Base-by-base conservation (phyloP, 2,797 vertebrate species). In the Hoplostethus atlanticus region DNA sequence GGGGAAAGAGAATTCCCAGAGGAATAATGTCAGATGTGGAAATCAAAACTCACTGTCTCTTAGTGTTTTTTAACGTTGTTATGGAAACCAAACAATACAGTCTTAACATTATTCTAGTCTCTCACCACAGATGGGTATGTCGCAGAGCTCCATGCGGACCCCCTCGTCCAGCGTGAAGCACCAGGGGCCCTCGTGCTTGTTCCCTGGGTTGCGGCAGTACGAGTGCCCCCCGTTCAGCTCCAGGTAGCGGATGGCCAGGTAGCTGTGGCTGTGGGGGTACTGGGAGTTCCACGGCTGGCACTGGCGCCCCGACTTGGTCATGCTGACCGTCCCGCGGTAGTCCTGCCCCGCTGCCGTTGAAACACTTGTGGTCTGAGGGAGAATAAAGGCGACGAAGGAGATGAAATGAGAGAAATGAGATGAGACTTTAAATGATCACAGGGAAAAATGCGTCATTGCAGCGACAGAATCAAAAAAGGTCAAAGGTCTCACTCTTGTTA, bases 221-320 rank as follows among this genome's bases (percentile, higher is more conserved):
- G 98, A 98, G 88, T 99, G 98, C 0, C 98, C 98, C 0, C 98
- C 98, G 0, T 97, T 99, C 55, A 99, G 95, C 91, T 99, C 98
- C 0, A 93, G 92, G 87, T 97, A 99, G 55, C 96, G 94, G 55
- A 97, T 66, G 0, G 97, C 97, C 0, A 96, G 95, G 91, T 95
- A 99, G 73, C 93, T 95, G 93, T 99, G 98, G 1, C 94, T 97
- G 92, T 99, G 98, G 0, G 98, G 98, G 73, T 99, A 98, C 93
- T 99, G 98, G 0, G 98, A 99, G 90, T 98, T 99, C 98, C 98
- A 99, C 0, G 98, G 98, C 92, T 99, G 98, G 93, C 98, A 99
- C 93, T 99, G 98, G 1, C 95, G 96, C 1, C 97, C 96, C 0
- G 97, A 98, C 86, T 94, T 95, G 17, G 98, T 99, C 91, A 95